Conservation (phyloP, 2,797 vertebrate species). For the Arremon brunneinucha region DNA sequence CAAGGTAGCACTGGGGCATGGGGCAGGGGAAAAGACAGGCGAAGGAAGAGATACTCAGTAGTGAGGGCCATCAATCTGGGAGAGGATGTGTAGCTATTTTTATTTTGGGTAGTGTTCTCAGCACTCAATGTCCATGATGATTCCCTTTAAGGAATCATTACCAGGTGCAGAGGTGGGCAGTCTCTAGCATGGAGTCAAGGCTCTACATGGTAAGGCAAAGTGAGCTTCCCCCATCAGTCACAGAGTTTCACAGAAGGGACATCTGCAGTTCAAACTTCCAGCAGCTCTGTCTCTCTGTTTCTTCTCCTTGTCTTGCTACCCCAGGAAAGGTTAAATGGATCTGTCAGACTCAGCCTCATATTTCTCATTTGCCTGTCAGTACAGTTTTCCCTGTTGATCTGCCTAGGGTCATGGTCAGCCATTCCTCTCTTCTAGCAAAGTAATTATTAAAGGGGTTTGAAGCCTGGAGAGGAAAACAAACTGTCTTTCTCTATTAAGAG, state of each 20-base stretch:
- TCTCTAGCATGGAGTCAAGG: not conserved
- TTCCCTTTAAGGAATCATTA: not conserved
- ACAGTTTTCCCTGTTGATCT: not conserved
- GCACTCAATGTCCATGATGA: fast-evolving
- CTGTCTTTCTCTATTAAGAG: not conserved
- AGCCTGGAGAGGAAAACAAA: not conserved
- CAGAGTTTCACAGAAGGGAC: not conserved
- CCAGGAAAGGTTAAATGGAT: not conserved
- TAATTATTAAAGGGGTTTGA: not conserved
- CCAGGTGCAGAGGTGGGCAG: not conserved
- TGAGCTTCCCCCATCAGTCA: not conserved
- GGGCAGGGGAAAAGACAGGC: not conserved
- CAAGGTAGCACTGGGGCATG: not conserved
- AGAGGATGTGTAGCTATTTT: not conserved
- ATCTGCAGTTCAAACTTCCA: not conserved
- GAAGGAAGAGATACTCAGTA: not conserved
- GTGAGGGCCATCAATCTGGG: not conserved
- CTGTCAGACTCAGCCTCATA: not conserved
- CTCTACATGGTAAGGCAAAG: not conserved
- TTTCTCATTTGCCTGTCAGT: not conserved
- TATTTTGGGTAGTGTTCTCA: not conserved
- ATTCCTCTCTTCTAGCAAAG: not conserved
- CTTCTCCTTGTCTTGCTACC: not conserved
- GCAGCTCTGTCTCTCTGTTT: not conserved
- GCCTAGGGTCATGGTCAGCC: not conserved